phyloP scores from a whole-genome alignment of 2,113 vertebrate species.

The Condylura cristata region DNA sequence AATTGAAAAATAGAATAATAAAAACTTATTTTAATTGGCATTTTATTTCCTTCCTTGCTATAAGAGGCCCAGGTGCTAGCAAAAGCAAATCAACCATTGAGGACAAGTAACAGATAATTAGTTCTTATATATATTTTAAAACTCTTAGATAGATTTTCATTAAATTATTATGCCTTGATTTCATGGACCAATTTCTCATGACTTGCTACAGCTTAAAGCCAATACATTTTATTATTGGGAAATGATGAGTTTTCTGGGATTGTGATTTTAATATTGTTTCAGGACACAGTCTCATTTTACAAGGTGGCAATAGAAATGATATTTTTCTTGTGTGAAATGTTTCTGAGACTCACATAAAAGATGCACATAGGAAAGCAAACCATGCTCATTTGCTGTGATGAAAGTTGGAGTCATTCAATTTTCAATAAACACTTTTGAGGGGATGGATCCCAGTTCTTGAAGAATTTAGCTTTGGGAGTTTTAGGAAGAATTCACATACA shows the following conservation, averaged over 20 bases:
- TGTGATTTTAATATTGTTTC: conserved; percentile 30
- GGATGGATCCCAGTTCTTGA: not conserved
- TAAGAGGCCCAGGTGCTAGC: not conserved
- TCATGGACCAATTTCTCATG: conserved; percentile 46
- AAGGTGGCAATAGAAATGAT: not conserved
- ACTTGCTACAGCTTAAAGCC: conserved; percentile 17
- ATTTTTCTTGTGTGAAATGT: not conserved
- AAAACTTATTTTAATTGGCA: not conserved
- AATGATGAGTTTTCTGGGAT: conserved; percentile 35
- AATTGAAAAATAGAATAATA: not conserved
- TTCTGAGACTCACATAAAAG: conserved; percentile 18
- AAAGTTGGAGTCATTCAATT: not conserved
- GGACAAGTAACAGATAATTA: conserved; percentile 53
- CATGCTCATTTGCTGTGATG: not conserved
- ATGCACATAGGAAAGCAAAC: not conserved
- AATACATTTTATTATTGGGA: conserved; percentile 34
- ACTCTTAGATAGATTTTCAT: conserved; percentile 47
- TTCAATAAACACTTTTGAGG: conserved; percentile 34
- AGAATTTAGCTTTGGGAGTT: not conserved
- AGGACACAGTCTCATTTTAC: conserved; percentile 50
- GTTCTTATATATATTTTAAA: conserved; percentile 58
- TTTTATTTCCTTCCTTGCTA: conserved; percentile 10
- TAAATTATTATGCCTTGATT: conserved; percentile 55
- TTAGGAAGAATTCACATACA: not conserved
- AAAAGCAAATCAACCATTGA: conserved; percentile 47